phyloP scores from a whole-genome alignment of 2,888 invertebrate species.

The Eupithecia tripunctaria region DNA sequence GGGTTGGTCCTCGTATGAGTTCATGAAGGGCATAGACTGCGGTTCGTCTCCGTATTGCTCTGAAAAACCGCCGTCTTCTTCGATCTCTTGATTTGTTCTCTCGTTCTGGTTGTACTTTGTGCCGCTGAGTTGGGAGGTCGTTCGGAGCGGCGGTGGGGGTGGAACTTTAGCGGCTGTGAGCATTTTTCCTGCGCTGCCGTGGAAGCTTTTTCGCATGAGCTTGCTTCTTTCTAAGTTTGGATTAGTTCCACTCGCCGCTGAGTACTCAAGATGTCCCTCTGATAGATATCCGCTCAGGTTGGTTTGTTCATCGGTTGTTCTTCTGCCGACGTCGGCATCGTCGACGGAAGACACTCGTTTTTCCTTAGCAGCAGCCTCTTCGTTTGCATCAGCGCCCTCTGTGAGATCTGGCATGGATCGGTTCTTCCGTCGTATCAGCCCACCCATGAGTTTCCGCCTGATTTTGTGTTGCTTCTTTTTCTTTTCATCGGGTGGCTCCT shows the following conservation, averaged over 20 bases:
- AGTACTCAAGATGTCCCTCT: conserved; percentile 93
- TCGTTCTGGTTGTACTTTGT: conserved; percentile 85
- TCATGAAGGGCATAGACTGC: conserved; percentile 86
- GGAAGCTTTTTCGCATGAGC: conserved; percentile 95
- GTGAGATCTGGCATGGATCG: conserved; percentile 96
- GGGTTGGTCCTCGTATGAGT: conserved; percentile 80
- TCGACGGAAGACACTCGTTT: conserved; percentile 86
- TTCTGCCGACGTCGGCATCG: conserved; percentile 89
- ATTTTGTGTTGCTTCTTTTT: conserved; percentile 96
- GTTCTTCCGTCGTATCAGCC: conserved; percentile 93
- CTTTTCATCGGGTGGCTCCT: conserved; percentile 88
- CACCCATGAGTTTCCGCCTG: conserved; percentile 94
- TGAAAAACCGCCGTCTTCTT: conserved; percentile 79
- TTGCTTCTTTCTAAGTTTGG: conserved; percentile 94
- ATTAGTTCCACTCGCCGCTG: conserved; percentile 87
- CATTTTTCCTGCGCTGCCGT: conserved; percentile 92
- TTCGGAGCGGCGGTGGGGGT: conserved; percentile 93
- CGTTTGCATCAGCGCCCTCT: conserved; percentile 88
- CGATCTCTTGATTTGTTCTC: conserved; percentile 73
- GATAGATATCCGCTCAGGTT: conserved; percentile 92
- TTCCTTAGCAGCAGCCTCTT: conserved; percentile 68
- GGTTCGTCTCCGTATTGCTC: conserved; percentile 84
- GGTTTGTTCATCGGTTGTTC: conserved; percentile 84
- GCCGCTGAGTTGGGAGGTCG: conserved; percentile 92
- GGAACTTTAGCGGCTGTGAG: conserved; percentile 93